Conservation (phyloP, 2,797 vertebrate species). For the Tinamus major region DNA sequence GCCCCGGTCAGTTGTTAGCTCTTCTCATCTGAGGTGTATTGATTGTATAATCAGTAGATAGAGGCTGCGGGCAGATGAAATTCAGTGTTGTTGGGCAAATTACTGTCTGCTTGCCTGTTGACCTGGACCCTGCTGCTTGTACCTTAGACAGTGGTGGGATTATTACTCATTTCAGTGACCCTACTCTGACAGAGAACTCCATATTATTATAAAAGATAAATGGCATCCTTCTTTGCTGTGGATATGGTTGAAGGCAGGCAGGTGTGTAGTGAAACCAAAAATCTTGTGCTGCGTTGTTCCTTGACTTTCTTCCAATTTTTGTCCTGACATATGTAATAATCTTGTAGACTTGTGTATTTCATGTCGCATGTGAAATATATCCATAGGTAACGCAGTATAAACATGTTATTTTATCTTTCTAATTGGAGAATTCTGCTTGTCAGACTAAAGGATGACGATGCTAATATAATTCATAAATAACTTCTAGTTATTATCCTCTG, state of each 20-base stretch:
- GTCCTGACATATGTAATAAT: not conserved
- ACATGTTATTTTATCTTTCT: not conserved
- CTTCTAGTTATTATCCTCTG: not conserved
- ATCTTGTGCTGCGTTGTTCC: conserved; percentile 11
- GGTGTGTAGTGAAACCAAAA: conserved; percentile 30
- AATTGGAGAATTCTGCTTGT: not conserved
- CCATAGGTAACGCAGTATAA: not conserved
- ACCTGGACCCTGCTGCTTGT: conserved; percentile 88
- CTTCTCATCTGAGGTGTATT: conserved; percentile 97
- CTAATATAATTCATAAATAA: not conserved
- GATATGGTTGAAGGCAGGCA: conserved; percentile 73
- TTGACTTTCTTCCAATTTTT: not conserved
- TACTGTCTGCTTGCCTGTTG: conserved; percentile 97
- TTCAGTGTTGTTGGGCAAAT: conserved; percentile 97
- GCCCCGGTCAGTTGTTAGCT: conserved; percentile 98
- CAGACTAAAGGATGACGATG: not conserved
- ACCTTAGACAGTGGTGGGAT: conserved; percentile 83
- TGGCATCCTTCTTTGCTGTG: conserved; percentile 84
- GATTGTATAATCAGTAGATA: conserved; percentile 98
- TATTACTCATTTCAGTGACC: conserved; percentile 85
- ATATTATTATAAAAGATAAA: conserved; percentile 85
- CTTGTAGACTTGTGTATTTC: not conserved
- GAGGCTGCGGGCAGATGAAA: conserved; percentile 96
- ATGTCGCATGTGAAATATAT: not conserved
- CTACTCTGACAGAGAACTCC: conserved; percentile 77